phyloP scores from a whole-genome alignment of 2,888 invertebrate species.

The Mimachlamys varia region DNA sequence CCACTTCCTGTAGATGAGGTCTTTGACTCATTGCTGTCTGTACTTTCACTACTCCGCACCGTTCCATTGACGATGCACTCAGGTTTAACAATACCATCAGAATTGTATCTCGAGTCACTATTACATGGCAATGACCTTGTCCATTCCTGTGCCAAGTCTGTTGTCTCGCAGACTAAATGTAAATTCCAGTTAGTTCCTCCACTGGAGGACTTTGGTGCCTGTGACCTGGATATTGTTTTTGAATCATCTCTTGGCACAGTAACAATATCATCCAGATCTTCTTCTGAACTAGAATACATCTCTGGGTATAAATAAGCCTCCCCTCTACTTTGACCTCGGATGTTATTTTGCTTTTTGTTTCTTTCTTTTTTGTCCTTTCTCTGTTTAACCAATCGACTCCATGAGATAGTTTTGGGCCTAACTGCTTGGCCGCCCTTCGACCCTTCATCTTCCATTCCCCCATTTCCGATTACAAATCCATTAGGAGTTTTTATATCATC shows the following conservation, averaged over 20 bases:
- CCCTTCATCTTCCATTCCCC: constrained; percentile 2
- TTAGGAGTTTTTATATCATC: not conserved
- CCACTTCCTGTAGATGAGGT: not conserved
- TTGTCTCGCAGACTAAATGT: not conserved
- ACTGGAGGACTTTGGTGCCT: not conserved
- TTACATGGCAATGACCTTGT: not conserved
- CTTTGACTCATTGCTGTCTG: not conserved
- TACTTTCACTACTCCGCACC: not conserved
- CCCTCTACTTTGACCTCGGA: not conserved
- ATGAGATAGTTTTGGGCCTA: constrained; percentile 51
- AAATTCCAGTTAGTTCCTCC: constrained; percentile 7
- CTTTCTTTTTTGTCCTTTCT: constrained; percentile 49
- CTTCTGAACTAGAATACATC: constrained; percentile 50
- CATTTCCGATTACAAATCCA: not conserved
- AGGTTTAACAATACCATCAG: not conserved
- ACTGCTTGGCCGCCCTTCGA: constrained; percentile 36
- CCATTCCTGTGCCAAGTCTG: not conserved
- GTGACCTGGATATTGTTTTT: not conserved
- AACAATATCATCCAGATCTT: constrained; percentile 45
- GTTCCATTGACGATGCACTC: not conserved
- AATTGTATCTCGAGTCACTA: not conserved
- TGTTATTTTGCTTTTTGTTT: constrained; percentile 48
- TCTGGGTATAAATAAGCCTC: constrained; percentile 50
- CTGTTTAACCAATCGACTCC: constrained; percentile 54
- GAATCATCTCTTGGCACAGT: constrained; percentile 34